Evolutionary conservation across 37 sponge, comb jelly and placozoan species (phyloP), one percentile per base, ranked within the genome.

Genomic region (Haliclona indistincta): DNA sequence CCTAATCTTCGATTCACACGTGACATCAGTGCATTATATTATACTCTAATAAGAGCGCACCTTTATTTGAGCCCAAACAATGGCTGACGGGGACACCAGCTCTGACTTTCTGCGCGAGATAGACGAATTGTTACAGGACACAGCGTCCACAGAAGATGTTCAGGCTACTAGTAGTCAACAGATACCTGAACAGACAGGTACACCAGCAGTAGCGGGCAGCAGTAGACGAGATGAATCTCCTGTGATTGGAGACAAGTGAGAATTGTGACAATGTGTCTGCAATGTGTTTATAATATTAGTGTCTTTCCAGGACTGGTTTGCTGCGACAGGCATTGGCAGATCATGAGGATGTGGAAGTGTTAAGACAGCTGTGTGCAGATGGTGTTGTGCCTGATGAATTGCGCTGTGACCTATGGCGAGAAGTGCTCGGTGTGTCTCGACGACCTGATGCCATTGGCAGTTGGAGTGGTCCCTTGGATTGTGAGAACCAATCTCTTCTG

Each of bases 391-490:
- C 92, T 2, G 56, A 37, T 13, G 88, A 79, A 17, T 47, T 80
- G 20, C 56, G 88, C 29, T 37, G 47, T 15, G 88, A 82, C 32
- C 54, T 87, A 15, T 91, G 92, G 92, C 86, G 86, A 84, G 81
- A 80, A 44, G 74, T 82, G 43, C 68, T 94, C n/a, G 77, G 79
- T 37, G 81, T 91, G 47, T 72, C 77, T 22, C 64, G 80, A 15
- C 77, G 83, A 29, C 85, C 87, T 19, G 95, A 94, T 42, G 64
- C 88, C n/a, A 51, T 94, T n/a, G 78, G 81, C 29, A 64, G 44
- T 35, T 94, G 91, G 88, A 68, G 43, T 77, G 95, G 88, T 33
- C 84, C 88, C 22, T 58, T 94, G 34, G 88, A 94, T 67, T 64
- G 63, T 30, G 93, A 85, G 65, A 56, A 72, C 58, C 94, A 90